Percentiles rank a stretch among this genome's conserved stretches.
These are phyloP conservation scores for Pituophis catenifer DNA, from an alignment of 2,113 vertebrate genomes.

Conservation along the genomic window DNA sequence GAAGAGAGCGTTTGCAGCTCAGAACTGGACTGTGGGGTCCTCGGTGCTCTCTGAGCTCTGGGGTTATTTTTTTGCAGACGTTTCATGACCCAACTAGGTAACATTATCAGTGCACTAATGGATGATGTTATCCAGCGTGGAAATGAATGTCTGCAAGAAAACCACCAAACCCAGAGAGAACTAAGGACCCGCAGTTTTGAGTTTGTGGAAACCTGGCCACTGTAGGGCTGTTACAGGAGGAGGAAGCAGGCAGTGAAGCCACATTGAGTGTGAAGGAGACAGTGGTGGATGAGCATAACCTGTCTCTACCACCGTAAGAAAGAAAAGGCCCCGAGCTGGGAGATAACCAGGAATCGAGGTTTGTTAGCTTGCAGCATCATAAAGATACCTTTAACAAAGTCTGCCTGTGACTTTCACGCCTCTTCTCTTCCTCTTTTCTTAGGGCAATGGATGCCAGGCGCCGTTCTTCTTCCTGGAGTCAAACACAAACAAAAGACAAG, in stretches of 20 bases:
- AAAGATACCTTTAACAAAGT: conserved; percentile 86
- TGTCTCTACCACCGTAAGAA: neutral
- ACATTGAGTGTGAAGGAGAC: neutral
- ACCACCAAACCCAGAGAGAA: no score
- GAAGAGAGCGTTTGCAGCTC: no score
- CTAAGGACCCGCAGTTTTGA: neutral
- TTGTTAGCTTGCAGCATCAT: no score
- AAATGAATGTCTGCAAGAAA: no score
- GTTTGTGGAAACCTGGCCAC: neutral
- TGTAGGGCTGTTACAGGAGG: neutral
- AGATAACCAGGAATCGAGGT: neutral
- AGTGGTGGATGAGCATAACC: neutral
- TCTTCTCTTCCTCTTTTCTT: conserved; percentile 96
- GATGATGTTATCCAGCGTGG: no score
- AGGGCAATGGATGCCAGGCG: conserved; percentile 88
- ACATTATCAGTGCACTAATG: no score
- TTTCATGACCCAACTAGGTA: no score
- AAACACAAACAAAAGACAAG: neutral
- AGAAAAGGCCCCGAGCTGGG: neutral
- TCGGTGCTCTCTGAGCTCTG: no score
- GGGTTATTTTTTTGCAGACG: no score
- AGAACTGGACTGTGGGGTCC: no score
- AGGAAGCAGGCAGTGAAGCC: neutral
- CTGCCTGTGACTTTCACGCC: conserved; percentile 91
- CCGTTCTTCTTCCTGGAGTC: conserved; percentile 95